Evolutionary conservation across 2,113 vertebrate genomes (phyloP).

Genomic region (Calidris pugnax): DNA sequence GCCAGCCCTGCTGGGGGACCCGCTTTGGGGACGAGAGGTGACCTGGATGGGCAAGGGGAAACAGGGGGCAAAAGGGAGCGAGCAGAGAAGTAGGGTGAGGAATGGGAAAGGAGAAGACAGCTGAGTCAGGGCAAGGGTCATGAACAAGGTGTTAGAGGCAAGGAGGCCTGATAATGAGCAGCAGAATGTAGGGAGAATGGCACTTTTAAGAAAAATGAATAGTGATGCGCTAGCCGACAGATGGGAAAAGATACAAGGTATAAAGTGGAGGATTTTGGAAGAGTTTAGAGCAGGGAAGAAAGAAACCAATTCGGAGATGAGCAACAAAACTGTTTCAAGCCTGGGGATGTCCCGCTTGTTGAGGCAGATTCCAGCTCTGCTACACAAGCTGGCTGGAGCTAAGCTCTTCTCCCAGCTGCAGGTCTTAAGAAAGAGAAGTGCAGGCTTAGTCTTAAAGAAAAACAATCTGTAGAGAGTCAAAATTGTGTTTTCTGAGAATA

Average conservation of each 20-base stretch:
- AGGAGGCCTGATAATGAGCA: background rate
- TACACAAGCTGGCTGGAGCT: background rate
- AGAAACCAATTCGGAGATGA: background rate
- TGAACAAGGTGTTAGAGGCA: background rate
- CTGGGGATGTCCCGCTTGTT: background rate
- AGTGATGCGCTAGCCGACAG: background rate
- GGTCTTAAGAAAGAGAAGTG: background rate
- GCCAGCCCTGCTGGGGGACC: background rate
- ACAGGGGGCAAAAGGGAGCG: background rate
- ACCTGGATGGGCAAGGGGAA: background rate
- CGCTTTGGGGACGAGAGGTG: accelerated
- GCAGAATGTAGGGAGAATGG: background rate
- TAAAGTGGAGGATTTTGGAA: background rate
- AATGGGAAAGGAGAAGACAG: background rate
- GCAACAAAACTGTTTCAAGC: background rate
- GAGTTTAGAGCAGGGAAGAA: background rate
- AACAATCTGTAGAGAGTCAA: background rate
- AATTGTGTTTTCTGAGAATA: background rate
- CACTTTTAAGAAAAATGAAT: background rate
- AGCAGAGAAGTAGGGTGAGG: background rate
- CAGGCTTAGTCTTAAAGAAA: background rate
- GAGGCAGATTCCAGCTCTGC: background rate
- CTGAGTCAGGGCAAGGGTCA: background rate
- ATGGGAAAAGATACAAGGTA: background rate
- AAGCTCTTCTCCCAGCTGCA: background rate